phyloP scores from a whole-genome alignment of 2,888 invertebrate genomes.

The Heliconius charithonia region DNA sequence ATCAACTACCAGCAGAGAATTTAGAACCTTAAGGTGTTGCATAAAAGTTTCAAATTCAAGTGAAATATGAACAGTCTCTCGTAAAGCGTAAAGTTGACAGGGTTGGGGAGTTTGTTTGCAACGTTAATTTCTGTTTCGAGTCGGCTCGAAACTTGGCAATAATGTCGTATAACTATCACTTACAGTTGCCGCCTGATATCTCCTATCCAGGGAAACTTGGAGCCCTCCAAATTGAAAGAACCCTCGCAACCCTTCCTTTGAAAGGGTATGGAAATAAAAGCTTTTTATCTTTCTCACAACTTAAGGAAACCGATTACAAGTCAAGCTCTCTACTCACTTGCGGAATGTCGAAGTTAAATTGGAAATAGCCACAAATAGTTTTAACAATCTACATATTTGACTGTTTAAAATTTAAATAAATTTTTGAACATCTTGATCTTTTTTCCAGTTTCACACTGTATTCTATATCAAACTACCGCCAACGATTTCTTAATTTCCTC shows the following conservation, averaged over 20 bases:
- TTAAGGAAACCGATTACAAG: conserved; percentile 14
- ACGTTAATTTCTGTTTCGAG: conserved; percentile 47
- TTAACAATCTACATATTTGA: no score
- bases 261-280: conserved; percentile 32
- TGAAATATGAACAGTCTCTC: neutral
- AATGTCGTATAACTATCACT: conserved; percentile 49
- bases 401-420: neutral
- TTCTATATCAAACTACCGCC: no score
- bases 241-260: conserved; percentile 33
- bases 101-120: conserved; percentile 41
- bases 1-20: conserved; percentile 2
- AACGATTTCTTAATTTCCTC: no score
- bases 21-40: neutral
- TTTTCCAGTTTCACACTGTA: neutral
- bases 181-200: conserved; percentile 46
- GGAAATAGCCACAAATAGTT: conserved; percentile 8
- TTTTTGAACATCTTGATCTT: neutral
- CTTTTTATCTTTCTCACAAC: conserved; percentile 32
- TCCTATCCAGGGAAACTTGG: conserved; percentile 44
- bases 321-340: neutral
- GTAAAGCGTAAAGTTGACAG: conserved; percentile 35
- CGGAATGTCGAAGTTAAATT: conserved; percentile 3
- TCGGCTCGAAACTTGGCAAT: conserved; percentile 42
- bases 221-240: conserved; percentile 40
- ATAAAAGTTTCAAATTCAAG: neutral